phyloP scores from a whole-genome alignment of 2,888 invertebrate species.

The Adelognathus sp. region DNA sequence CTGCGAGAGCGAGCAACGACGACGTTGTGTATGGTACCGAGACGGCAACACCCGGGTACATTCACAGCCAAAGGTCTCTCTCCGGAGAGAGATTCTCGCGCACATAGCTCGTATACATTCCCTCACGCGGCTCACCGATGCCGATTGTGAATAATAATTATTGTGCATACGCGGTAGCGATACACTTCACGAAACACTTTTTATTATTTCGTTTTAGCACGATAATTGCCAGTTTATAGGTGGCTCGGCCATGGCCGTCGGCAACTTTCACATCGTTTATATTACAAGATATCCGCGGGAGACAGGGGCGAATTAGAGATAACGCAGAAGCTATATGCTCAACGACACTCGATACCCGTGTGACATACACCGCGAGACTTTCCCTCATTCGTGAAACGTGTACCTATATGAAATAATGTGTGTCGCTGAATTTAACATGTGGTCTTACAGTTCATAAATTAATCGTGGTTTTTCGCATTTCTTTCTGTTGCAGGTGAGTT shows the following conservation, averaged over 20 bases:
- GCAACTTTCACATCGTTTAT: slow-evolving; percentile 36
- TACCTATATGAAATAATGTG: background rate
- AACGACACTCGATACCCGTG: slow-evolving; percentile 13
- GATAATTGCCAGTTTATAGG: slow-evolving; percentile 49
- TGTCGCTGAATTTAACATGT: background rate
- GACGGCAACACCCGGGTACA: background rate
- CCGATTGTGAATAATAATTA: slow-evolving; percentile 49
- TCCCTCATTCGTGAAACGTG: background rate
- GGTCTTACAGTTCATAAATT: background rate
- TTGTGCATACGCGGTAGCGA: slow-evolving; percentile 51
- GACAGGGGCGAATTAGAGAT: background rate
- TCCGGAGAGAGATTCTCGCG: slow-evolving; percentile 33
- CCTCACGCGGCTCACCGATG: slow-evolving; percentile 30
- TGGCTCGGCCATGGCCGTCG: slow-evolving; percentile 28
- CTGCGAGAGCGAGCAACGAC: background rate
- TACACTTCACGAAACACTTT: slow-evolving; percentile 16
- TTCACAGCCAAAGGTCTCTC: background rate
- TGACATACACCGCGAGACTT: background rate
- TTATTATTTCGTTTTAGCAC: slow-evolving; percentile 2
- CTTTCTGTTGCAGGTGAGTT: slow-evolving; percentile 50
- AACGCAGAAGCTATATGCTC: background rate
- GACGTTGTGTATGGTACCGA: background rate
- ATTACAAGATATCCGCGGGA: background rate
- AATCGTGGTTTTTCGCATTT: background rate
- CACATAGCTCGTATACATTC: background rate